Evolutionary conservation across 1,140 invertebrate species (phyloP).

Genomic region (Aplysia californica): DNA sequence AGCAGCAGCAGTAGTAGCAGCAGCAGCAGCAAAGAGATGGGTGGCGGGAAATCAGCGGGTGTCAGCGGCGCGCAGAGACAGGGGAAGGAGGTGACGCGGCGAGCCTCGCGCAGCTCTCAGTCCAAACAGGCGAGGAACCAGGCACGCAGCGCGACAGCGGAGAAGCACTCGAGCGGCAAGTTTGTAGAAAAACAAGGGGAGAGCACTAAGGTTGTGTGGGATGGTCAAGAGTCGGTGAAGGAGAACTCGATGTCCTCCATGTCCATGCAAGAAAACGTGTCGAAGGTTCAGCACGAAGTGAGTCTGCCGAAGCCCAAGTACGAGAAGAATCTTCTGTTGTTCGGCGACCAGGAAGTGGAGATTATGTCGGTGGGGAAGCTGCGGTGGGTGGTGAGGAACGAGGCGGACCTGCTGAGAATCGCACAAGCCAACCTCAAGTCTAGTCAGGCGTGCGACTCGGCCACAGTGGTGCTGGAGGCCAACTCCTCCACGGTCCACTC

Average conservation of each 20-base stretch:
- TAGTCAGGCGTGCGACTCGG: constrained; percentile 15
- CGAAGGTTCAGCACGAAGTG: neutral
- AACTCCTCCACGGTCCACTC: constrained; percentile 18
- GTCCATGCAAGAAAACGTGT: neutral
- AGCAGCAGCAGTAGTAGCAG: neutral
- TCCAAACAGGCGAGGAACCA: neutral
- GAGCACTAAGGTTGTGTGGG: neutral
- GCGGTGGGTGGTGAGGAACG: constrained; percentile 62
- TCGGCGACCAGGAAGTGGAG: constrained; percentile 60
- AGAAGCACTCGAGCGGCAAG: neutral
- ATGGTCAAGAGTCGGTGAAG: neutral
- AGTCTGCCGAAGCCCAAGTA: constrained; percentile 40
- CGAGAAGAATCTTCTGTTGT: constrained; percentile 56
- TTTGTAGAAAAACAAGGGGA: constrained; percentile 8
- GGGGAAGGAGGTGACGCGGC: neutral
- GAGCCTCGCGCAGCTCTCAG: neutral
- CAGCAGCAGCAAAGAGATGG: too few species aligned
- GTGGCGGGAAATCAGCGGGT: too few species aligned
- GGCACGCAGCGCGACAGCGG: neutral
- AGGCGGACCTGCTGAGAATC: constrained; percentile 44
- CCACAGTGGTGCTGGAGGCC: constrained; percentile 17
- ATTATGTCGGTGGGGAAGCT: constrained; percentile 62
- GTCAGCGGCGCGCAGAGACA: neutral
- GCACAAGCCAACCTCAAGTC: constrained; percentile 22
- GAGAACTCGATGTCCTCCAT: neutral